Percentiles rank a stretch among this genome's conserved stretches.
Evolutionary conservation across 1,140 invertebrate species (phyloP).

Genomic region (Mamestra configurata): DNA sequence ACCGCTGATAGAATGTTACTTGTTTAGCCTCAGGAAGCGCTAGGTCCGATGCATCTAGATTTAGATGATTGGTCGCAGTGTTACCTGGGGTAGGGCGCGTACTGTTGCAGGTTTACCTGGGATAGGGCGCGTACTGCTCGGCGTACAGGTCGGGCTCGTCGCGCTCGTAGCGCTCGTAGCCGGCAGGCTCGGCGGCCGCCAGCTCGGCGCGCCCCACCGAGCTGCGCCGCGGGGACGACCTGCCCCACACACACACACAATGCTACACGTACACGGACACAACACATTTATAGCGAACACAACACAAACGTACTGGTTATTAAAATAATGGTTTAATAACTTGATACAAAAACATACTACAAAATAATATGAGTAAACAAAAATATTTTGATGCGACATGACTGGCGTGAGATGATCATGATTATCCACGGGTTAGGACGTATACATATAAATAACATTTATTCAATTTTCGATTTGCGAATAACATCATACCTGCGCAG

Average conservation of each 20-base stretch:
- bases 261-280: conserved; percentile 50
- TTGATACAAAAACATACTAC: too few relatives aligned
- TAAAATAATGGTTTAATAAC: too few relatives aligned
- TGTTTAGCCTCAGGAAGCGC: too few relatives aligned
- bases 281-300: conserved; percentile 39
- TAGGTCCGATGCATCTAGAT: too few relatives aligned
- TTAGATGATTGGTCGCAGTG: too few relatives aligned
- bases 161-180: conserved; percentile 70
- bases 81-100: conserved; percentile 64
- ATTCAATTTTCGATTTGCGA: too few relatives aligned
- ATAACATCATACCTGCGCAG: conserved; percentile 87
- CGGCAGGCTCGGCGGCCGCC: conserved; percentile 42
- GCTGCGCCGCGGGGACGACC: conserved; percentile 56
- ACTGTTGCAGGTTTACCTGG: conserved; percentile 63
- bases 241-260: conserved; percentile 77
- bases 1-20: too few relatives aligned
- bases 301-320: too few relatives aligned
- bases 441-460: too few relatives aligned
- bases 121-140: conserved; percentile 79
- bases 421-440: too few relatives aligned
- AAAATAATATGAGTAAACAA: conserved; percentile 9
- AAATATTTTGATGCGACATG: not conserved
- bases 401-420: not conserved
- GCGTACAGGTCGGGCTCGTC: conserved; percentile 80
- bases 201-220: conserved; percentile 57